Conservation (phyloP, 2,113 vertebrate species). For the Python bivittatus region DNA sequence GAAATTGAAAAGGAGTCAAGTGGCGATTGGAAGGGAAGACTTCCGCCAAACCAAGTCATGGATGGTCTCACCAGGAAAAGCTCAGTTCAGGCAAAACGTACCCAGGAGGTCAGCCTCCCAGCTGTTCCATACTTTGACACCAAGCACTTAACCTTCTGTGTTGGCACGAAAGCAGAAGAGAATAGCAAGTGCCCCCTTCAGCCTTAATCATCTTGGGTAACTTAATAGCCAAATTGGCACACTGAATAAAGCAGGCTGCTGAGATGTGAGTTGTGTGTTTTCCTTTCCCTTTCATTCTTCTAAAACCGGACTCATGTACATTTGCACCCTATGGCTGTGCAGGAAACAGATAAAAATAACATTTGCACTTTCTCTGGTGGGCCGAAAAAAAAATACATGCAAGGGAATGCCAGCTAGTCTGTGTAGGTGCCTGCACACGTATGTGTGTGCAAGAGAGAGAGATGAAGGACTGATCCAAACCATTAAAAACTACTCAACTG, state of each 20-base stretch:
- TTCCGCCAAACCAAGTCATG: not conserved
- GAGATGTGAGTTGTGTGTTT: not conserved
- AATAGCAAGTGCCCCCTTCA: not conserved
- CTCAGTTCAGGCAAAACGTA: not conserved
- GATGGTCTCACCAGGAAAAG: not conserved
- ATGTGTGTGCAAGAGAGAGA: not conserved
- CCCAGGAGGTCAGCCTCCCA: not conserved
- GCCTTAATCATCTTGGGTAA: too few species aligned
- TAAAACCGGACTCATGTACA: constrained; percentile 49
- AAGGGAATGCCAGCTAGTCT: too few species aligned
- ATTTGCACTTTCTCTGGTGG: not conserved
- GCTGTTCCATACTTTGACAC: not conserved
- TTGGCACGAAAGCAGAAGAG: not conserved
- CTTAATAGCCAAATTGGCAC: constrained; percentile 10
- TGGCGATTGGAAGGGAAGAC: not conserved
- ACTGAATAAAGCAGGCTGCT: not conserved
- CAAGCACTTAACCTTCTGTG: not conserved
- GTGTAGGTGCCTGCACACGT: too few species aligned
- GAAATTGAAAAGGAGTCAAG: not conserved
- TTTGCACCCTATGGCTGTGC: not conserved
- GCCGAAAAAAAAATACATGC: not conserved
- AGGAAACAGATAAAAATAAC: constrained; percentile 11
- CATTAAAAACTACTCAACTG: not conserved
- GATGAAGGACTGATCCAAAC: not conserved
- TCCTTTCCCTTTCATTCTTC: not conserved